Evolutionary conservation across 2,888 invertebrate species (phyloP).

Genomic region (Thymelicus sylvestris): DNA sequence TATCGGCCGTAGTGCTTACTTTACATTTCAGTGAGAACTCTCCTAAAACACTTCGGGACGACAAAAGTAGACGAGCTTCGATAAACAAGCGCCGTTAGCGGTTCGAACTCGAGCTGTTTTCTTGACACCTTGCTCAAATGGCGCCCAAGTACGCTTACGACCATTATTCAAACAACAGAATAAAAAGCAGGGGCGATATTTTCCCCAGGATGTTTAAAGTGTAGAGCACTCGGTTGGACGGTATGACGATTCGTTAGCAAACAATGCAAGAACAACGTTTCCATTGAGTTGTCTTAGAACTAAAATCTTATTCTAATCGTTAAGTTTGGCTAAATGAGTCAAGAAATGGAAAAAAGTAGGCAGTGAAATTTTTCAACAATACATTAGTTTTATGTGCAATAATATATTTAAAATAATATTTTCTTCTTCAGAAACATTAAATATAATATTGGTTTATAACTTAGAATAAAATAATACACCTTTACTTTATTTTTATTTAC

Average conservation of each 20-base stretch:
- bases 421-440: no score
- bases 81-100: conserved; percentile 81
- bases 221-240: conserved; percentile 76
- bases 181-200: conserved; percentile 84
- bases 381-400: no score
- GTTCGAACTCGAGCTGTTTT: conserved; percentile 76
- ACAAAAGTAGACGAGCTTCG: conserved; percentile 77
- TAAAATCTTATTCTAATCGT: neutral
- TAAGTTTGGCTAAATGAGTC: no score
- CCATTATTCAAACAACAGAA: conserved; percentile 84
- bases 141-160: conserved; percentile 79
- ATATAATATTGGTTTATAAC: no score
- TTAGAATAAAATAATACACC: no score
- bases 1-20: conserved; percentile 74
- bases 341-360: no score
- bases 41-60: conserved; percentile 75
- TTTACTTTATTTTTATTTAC: no score
- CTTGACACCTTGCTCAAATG: conserved; percentile 80
- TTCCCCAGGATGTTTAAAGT: conserved; percentile 82
- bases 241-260: conserved; percentile 80
- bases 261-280: conserved; percentile 66
- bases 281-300: conserved; percentile 51
- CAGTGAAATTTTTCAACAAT: no score
- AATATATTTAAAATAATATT: no score
- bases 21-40: conserved; percentile 76